Evolutionary conservation across 2,888 invertebrate genomes (phyloP), one percentile per base, ranked within the genome.

Genomic region (Dione juno): DNA sequence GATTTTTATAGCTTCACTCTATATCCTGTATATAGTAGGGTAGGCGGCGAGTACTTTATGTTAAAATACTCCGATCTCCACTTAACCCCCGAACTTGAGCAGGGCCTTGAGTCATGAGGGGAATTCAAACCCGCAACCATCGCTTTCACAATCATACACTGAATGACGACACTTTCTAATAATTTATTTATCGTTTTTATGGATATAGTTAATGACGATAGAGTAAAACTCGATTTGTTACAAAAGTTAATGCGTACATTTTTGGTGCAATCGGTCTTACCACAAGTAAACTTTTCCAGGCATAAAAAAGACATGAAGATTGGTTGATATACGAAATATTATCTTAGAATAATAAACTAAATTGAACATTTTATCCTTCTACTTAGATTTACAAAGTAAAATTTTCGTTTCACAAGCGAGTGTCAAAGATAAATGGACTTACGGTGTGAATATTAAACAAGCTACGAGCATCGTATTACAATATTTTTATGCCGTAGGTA

Each of bases 381-480:
- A 45, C 45, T 10, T 37, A 16, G 5, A 35, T 10, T 16, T 37
- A 1, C n/a, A 54, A 54, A 37, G 37, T 54, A 54, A 54, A 5
- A 37, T 37, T 37, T 54, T 54, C 54, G 54, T 37, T 1, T 45
- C n/a, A 28, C 43, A 45, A 43, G 43, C 43, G 41, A 7, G 28
- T 28, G 43, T 43, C 59, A 59, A 59, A 41, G 59, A 59, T 59
- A 59, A 41, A 59, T 9, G 21, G 14, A 41, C 21, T 19, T 19
- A 14, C 16, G 41, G 21, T 41, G 19, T 58, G 40, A 58, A 59
- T 41, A 21, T 21, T 54, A 54, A 54, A 54, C 37, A n/a, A 37
- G 54, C 10, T 11, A 16, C 54, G 54, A 54, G 48, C 16, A 9
- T 5, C 48, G 16, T 48, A 5, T 28, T 28, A 28, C 28, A 28